Base-by-base conservation (phyloP, 1,140 invertebrate species). In the Drosophila ogumai region DNA sequence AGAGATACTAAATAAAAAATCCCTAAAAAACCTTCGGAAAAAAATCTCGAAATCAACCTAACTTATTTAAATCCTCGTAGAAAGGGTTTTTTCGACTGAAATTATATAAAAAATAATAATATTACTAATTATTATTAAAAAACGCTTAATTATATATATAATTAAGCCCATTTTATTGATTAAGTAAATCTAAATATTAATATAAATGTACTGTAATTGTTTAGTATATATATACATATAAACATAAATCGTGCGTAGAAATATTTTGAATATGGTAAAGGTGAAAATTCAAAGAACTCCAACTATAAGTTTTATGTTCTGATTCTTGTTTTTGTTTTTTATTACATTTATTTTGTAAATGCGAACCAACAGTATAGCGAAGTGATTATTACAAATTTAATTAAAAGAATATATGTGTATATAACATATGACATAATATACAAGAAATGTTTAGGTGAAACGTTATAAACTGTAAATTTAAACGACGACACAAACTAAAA, bases 231-330 rank as follows among this genome's bases (percentile, higher is more conserved):
- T 69, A 64, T 61, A 81, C 19, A 22, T 25, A 22, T 63, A 71
- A 68, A 69, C 54, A 75, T 66, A 68, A 79, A 82, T 80, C 40
- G 60, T 61, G 56, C 49, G 57, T 88, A 88, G 87, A 68, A 52
- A 52, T 87, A 88, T 87, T 87, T 87, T 75, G 84, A 87, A 88
- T 88, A 87, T 87, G 84, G 84, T 74, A 87, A 84, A 87, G 84
- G 84, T 87, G 84, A 87, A 52, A 87, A 87, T 87, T 87, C 72
- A 74, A 87, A 87, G 84, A 87, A 87, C 84, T 88, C 73, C 73
- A 84, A 84, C 80, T 87, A 64, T 80, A 87, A 84, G 84, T 87
- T 84, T 74, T 88, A 88, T 38, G 84, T 88, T 87, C 72, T 84
- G 61, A 75, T 65, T 72, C 67, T 87, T 73, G 57, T 75, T 79